Evolutionary conservation across 2,113 vertebrate genomes (phyloP).

Genomic region (Chloroceryle aenea): DNA sequence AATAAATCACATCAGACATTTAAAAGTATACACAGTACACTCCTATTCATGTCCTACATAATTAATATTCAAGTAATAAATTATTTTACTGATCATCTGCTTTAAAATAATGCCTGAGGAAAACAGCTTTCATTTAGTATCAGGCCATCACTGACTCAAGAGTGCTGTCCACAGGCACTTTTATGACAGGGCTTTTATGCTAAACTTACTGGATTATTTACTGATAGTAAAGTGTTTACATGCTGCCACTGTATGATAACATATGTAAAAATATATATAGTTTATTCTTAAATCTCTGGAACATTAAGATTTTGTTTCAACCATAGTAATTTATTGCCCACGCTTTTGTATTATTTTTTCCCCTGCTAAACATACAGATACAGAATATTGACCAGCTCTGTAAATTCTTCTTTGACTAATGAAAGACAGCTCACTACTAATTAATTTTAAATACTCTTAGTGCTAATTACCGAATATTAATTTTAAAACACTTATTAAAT

Average conservation of each 20-base stretch:
- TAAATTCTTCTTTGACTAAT: conserved; percentile 2
- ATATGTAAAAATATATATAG: not conserved
- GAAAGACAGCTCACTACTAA: not conserved
- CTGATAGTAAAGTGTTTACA: conserved; percentile 17
- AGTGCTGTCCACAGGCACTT: not conserved
- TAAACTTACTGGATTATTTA: not conserved
- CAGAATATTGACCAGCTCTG: not conserved
- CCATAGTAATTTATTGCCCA: not conserved
- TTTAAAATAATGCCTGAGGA: not conserved
- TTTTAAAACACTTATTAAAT: conserved; percentile 31
- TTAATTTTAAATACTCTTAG: conserved; percentile 39
- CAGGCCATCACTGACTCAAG: not conserved
- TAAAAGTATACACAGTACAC: not conserved
- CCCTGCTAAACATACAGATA: not conserved
- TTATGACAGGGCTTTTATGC: not conserved
- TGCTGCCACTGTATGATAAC: conserved; percentile 67
- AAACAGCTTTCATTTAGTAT: not conserved
- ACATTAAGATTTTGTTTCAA: not conserved
- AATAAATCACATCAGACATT: not conserved
- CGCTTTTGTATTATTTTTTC: not conserved
- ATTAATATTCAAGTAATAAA: not conserved
- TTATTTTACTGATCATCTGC: not conserved
- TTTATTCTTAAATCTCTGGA: not conserved
- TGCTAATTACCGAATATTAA: not conserved
- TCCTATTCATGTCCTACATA: not conserved